A percentile compares a stretch with the other conserved stretches of the same genome.
These are phyloP conservation scores for Acanthochromis polyacanthus DNA, from an alignment of 2,113 vertebrate genomes.

Conservation along the genomic window DNA sequence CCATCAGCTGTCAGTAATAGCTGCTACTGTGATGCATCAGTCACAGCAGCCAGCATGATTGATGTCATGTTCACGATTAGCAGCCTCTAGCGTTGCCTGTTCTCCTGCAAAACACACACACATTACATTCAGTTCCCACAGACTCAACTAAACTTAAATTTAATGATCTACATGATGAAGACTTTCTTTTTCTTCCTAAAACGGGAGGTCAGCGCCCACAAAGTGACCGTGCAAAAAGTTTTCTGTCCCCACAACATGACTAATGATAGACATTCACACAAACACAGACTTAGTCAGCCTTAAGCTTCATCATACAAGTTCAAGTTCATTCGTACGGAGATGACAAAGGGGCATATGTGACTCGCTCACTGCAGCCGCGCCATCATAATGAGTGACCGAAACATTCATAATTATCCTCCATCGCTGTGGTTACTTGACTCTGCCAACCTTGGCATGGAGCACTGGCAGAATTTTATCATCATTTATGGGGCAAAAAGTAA, in stretches of 20 bases:
- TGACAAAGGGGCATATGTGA: conserved; percentile 31
- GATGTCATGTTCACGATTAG: conserved; percentile 48
- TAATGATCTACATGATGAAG: no score
- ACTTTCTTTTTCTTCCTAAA: no score
- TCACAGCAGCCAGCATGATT: conserved; percentile 20
- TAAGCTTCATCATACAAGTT: conserved; percentile 17
- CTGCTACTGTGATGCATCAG: conserved; percentile 21
- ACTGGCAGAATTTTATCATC: not conserved
- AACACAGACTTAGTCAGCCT: conserved; percentile 5
- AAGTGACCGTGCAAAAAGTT: no score
- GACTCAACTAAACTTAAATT: no score
- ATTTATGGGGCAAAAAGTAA: not conserved
- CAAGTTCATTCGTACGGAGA: conserved; percentile 30
- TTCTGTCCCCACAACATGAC: no score
- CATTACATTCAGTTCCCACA: no score
- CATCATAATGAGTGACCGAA: conserved; percentile 5
- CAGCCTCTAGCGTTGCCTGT: conserved; percentile 26
- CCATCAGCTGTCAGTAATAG: conserved; percentile 30
- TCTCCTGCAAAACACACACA: not conserved
- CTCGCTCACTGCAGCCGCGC: conserved; percentile 17
- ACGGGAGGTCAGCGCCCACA: no score
- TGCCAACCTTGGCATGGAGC: not conserved
- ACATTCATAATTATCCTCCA: conserved; percentile 5
- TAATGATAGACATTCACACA: not conserved
- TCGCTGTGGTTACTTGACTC: not conserved